Conservation (phyloP, 2,888 invertebrate species). For the Gastracanthus pulcherrimus region DNA sequence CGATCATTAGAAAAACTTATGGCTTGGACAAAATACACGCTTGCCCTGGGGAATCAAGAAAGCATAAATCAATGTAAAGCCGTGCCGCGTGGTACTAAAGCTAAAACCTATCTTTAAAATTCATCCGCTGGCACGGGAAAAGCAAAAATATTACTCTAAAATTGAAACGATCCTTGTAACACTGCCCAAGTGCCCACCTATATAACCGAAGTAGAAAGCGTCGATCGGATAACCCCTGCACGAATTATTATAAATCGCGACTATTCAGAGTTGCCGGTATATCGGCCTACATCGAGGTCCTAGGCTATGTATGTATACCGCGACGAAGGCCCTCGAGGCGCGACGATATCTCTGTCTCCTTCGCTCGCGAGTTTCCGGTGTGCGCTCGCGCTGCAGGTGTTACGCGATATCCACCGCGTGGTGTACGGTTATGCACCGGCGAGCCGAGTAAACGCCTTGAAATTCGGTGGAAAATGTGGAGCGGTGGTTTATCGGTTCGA, state of each 20-base stretch:
- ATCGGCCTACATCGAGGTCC: neutral
- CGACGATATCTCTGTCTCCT: neutral
- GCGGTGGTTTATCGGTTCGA: neutral
- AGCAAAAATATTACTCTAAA: neutral
- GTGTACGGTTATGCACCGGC: too few relatives aligned
- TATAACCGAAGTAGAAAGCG: constrained; percentile 19
- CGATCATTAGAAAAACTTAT: neutral
- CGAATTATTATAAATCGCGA: too few relatives aligned
- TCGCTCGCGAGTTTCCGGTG: neutral
- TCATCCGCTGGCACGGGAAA: neutral
- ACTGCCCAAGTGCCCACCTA: too few relatives aligned
- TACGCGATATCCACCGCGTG: too few relatives aligned
- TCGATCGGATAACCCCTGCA: neutral
- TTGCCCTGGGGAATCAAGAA: neutral
- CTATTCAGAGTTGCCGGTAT: too few relatives aligned
- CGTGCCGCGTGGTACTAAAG: neutral
- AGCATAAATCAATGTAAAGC: neutral
- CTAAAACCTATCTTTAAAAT: neutral
- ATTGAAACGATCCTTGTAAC: neutral
- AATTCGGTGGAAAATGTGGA: too few relatives aligned
- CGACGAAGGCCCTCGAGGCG: too few relatives aligned
- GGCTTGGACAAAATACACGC: neutral
- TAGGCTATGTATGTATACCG: too few relatives aligned
- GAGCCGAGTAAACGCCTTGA: too few relatives aligned
- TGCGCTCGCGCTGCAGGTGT: neutral